Evolutionary conservation across 2,797 vertebrate species (phyloP).

Genomic region (Gymnodraco acuticeps): DNA sequence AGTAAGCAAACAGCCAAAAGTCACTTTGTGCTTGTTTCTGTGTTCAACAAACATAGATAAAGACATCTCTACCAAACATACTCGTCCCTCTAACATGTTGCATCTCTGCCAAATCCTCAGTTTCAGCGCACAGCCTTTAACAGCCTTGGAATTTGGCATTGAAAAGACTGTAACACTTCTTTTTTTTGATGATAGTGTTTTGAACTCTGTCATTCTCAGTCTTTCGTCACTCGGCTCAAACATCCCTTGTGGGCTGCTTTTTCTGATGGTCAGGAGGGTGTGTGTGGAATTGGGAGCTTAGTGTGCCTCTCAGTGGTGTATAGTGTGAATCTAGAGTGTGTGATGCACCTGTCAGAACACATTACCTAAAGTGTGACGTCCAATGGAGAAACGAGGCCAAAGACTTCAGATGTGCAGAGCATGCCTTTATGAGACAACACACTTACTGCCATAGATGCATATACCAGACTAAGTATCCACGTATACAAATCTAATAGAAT

Average conservation of each 20-base stretch:
- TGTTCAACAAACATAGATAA: constrained; percentile 28
- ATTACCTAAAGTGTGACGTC: constrained; percentile 71
- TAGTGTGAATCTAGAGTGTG: constrained; percentile 52
- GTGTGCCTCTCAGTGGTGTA: constrained; percentile 39
- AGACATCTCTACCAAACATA: constrained; percentile 8
- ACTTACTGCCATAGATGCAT: constrained; percentile 4
- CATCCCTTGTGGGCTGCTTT: constrained; percentile 12
- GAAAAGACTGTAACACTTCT: constrained; percentile 16
- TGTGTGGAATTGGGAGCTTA: constrained; percentile 20
- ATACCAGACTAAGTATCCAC: not conserved
- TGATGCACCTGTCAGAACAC: constrained; percentile 63
- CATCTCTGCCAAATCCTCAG: constrained; percentile 6
- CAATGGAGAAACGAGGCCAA: constrained; percentile 66
- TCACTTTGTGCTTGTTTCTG: constrained; percentile 43
- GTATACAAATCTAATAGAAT: not conserved
- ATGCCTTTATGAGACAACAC: constrained; percentile 22
- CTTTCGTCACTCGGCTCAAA: constrained; percentile 31
- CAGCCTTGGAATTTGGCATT: not conserved
- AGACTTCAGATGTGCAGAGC: constrained; percentile 40
- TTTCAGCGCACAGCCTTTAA: constrained; percentile 6
- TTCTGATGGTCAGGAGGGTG: constrained; percentile 14
- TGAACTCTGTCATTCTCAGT: constrained; percentile 35
- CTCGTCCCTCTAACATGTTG: constrained; percentile 8
- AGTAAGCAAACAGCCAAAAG: constrained; percentile 48
- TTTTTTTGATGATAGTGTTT: constrained; percentile 31